Evolutionary conservation across 2,113 vertebrate genomes (phyloP).

Genomic region (Myotis brandtii): DNA sequence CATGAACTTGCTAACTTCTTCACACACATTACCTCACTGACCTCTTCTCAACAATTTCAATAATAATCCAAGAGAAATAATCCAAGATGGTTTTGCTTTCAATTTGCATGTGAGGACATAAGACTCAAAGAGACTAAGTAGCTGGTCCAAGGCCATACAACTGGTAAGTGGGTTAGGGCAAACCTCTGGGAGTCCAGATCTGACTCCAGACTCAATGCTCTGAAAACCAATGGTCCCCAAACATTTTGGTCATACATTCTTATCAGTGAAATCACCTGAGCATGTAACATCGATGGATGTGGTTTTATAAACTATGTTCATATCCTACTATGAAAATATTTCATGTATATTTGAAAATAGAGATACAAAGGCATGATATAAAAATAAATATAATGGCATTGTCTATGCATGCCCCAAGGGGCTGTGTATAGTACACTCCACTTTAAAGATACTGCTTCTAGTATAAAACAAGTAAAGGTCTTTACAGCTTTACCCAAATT

Average conservation of each 20-base stretch:
- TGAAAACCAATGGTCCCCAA: background rate
- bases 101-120: background rate
- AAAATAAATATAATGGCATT: background rate
- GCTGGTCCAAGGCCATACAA: background rate
- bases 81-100: background rate
- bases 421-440: accelerated
- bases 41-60: background rate
- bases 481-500: background rate
- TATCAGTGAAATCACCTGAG: background rate
- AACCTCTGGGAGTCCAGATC: background rate
- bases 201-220: background rate
- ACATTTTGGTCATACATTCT: background rate
- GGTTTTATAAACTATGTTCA: background rate
- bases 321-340: background rate
- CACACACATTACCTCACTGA: background rate
- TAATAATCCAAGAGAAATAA: background rate
- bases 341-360: background rate
- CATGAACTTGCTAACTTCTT: background rate
- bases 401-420: accelerated
- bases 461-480: background rate
- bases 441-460: background rate
- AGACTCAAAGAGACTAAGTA: background rate
- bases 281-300: background rate
- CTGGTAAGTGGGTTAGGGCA: background rate
- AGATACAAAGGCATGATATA: background rate